phyloP scores from a whole-genome alignment of 1,140 invertebrate genomes.

The Microvelia longipes region DNA sequence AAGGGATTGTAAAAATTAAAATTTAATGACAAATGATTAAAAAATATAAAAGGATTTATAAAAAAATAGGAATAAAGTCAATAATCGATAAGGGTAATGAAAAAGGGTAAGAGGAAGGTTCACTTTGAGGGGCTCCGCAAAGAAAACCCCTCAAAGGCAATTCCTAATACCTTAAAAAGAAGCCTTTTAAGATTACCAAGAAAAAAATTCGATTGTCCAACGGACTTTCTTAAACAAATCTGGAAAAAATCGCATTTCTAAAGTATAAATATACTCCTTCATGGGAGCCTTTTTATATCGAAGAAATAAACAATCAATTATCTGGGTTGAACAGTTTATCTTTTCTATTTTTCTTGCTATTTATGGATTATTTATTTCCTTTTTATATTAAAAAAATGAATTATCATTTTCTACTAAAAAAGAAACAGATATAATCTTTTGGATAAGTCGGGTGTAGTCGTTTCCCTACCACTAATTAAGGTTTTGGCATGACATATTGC shows the following conservation, averaged over 20 bases:
- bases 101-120: not conserved
- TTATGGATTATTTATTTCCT: too few species aligned
- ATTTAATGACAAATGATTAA: not conserved
- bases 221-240: not conserved
- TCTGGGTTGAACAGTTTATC: too few species aligned
- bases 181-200: not conserved
- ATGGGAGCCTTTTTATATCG: too few species aligned
- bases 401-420: too few species aligned
- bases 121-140: not conserved
- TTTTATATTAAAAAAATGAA: too few species aligned
- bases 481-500: too few species aligned
- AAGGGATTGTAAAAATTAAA: too few species aligned
- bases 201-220: not conserved
- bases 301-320: too few species aligned
- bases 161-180: not conserved
- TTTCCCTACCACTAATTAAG: too few species aligned
- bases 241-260: not conserved
- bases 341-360: too few species aligned
- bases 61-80: not conserved
- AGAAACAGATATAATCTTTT: too few species aligned
- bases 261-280: not conserved
- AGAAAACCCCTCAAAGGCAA: not conserved
- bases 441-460: too few species aligned
- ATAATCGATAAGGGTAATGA: not conserved
- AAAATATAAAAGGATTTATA: not conserved